Base-by-base conservation (phyloP, 1,140 invertebrate species). In the Sycophaga agraensis region DNA sequence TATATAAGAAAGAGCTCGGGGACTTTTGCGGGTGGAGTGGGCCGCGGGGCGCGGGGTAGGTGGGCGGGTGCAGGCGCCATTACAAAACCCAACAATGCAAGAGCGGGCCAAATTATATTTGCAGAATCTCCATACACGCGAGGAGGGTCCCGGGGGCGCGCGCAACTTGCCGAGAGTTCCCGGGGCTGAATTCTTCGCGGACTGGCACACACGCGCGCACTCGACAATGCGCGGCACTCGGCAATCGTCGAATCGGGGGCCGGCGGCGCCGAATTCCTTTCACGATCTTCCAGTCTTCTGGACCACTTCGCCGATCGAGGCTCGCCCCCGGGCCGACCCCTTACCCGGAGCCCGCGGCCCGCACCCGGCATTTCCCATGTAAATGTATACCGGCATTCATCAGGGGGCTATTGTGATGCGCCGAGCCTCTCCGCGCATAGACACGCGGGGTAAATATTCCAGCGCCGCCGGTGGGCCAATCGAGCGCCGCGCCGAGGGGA, bases 371-470 rank as follows among this genome's bases (percentile, higher is more conserved):
- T 77, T 78, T 76, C 70, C 73, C 70, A 77, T 78, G 75, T 77
- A 78, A 78, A 78, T 78, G 70, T 78, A 77, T 78, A 77, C 75
- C 73, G 66, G 71, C 70, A 78, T 77, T 78, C 76, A 77, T 78
- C 76, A 78, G 71, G 68, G n/a, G 69, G 65, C 73, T 72, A 76
- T 75, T 78, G 75, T 76, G 69, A 73, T 71, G 73, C 71, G 68
- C 59, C 67, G 59, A 63, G 63, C 64, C 66, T 68, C 61, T 67
- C 62, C 42, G 49, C 26, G 22, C 6, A 16, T 28, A 45, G 14
- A 26, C 66, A 69, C 68, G 71, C 68, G 64, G 59, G 69, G 69
- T 73, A 78, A 76, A 73, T 76, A 77, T 77, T 76, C 69, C 64
- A 67, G 59, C 57, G 48, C 65, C 59, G 65, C 37, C 34, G 51